phyloP scores from a whole-genome alignment of 2,113 vertebrate species.

The Mormyrus lacerda region DNA sequence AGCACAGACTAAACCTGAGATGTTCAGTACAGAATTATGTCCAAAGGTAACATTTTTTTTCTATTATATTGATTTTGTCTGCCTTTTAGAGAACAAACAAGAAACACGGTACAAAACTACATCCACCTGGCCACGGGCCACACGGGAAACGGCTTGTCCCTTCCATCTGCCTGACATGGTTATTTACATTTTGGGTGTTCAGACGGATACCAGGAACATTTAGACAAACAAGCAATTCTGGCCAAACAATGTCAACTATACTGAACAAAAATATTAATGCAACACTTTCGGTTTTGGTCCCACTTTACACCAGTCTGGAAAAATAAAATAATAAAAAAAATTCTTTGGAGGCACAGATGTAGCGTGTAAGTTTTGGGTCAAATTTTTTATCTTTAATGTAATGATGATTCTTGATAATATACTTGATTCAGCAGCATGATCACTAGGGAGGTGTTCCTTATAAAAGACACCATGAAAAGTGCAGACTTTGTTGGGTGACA shows the following conservation, averaged over 20 bases:
- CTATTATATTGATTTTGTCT: conserved; percentile 4
- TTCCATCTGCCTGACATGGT: background rate
- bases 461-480: background rate
- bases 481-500: background rate
- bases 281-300: background rate
- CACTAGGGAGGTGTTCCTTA: background rate
- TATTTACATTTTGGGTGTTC: background rate
- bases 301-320: background rate
- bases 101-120: background rate
- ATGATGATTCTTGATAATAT: background rate
- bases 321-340: background rate
- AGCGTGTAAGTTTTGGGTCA: background rate
- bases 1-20: background rate
- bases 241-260: background rate
- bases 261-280: background rate
- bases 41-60: background rate
- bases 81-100: background rate
- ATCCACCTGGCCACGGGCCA: background rate
- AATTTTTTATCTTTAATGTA: background rate
- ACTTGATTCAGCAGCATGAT: background rate
- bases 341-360: background rate
- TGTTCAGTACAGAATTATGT: background rate
- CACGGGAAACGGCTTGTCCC: background rate
- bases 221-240: background rate
- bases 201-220: background rate